Base-by-base conservation (phyloP, 2,113 vertebrate species). In the Saccopteryx leptura region DNA sequence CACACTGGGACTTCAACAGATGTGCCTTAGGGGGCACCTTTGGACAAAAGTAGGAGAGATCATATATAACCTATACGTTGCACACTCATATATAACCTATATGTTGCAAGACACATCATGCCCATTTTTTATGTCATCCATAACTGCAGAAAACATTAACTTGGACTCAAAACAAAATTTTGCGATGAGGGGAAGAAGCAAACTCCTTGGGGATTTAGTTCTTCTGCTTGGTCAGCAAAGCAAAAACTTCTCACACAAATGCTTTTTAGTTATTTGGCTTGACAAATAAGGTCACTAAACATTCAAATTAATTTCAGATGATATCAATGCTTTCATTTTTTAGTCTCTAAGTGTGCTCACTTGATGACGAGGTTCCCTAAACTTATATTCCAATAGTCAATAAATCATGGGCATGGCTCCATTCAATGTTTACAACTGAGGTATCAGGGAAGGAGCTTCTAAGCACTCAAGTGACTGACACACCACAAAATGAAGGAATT, bases 241-340 rank as follows among this genome's bases (percentile, higher is more conserved):
- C 21, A 75, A 75, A 88, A 60, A 48, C 69, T 58, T 94, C 46
- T 86, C 52, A 92, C 24, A 79, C 28, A 68, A 56, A 82, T 84
- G 31, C 31, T 76, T 9, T 61, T 93, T 66, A 61, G 21, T 74
- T 86, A 82, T 74, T 76, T 90, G 28, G 26, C 14, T 82, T 88
- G 66, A 69, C 23, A 79, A 94, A 82, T 72, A n/a, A 68, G n/a
- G 74, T 79, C 52, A 90, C 75, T 92, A 79, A 94, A 61, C 28
- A 66, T 66, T 65, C 33, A 31, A 83, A 75, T 54, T 50, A 61
- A 46, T 39, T 68, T 31, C 69, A 87, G 31, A 61, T 0, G 1
- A 72, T n/a, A 9, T 58, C 56, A 56, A 68, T 60, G 31, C 31
- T 88, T 91, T 86, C 50, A 80, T 82, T 80, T 89, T 74, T 39